These are phyloP conservation scores for Cryptocephalus moraei DNA, from an alignment of 2,888 invertebrate species.

Conservation along the genomic window DNA sequence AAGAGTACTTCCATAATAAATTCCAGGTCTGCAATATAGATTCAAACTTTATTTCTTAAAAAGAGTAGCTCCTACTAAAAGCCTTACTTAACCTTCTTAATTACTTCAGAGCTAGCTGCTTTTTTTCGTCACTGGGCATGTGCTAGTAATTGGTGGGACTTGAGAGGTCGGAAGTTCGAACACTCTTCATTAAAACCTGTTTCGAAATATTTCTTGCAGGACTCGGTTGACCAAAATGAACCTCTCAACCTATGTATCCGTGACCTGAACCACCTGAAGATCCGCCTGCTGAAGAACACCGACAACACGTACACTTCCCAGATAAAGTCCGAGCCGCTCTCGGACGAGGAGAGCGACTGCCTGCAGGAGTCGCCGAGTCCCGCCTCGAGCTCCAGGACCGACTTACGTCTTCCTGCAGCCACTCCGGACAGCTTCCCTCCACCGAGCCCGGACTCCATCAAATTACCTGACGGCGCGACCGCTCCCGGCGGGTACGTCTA, in stretches of 20 bases:
- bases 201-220: no score
- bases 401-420: slow-evolving; percentile 16
- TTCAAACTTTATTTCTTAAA: no score
- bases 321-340: slow-evolving; percentile 49
- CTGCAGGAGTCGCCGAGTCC: slow-evolving; percentile 30
- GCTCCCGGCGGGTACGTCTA: slow-evolving; percentile 48
- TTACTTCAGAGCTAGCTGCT: no score
- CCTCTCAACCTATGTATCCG: slow-evolving; percentile 76
- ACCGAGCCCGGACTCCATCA: slow-evolving; percentile 39
- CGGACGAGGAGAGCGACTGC: slow-evolving; percentile 44
- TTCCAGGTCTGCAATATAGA: no score
- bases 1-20: no score
- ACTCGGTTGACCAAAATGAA: slow-evolving; percentile 47
- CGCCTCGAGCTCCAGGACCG: slow-evolving; percentile 18
- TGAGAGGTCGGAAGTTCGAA: no score
- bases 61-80: no score
- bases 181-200: no score
- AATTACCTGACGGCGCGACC: slow-evolving; percentile 35
- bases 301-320: slow-evolving; percentile 53
- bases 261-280: slow-evolving; percentile 60
- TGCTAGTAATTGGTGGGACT: no score
- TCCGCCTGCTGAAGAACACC: slow-evolving; percentile 48
- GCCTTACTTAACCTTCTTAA: no score
- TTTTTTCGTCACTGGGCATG: no score
- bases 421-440: slow-evolving; percentile 34